Conservation (phyloP, 2,113 vertebrate species). For the Cricetomys ansorgei region DNA sequence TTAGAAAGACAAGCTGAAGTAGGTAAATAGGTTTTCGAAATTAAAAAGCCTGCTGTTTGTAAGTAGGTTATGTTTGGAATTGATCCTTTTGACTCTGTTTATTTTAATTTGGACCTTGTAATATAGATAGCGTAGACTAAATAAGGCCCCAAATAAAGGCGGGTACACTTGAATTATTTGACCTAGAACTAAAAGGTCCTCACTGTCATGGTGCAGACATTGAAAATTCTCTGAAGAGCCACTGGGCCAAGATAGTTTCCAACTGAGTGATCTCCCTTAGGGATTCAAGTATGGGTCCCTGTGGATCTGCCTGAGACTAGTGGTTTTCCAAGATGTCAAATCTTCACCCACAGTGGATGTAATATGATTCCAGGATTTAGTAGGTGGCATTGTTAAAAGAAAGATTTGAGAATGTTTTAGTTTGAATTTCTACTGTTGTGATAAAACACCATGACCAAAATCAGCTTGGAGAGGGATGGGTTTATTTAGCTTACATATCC, state of each 20-base stretch:
- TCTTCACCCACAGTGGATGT: background rate
- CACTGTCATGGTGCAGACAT: background rate
- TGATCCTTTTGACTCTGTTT: conserved; percentile 41
- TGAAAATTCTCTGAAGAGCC: background rate
- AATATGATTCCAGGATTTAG: background rate
- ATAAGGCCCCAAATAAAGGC: conserved; percentile 14
- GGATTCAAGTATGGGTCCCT: background rate
- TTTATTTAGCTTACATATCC: background rate
- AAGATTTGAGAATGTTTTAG: background rate
- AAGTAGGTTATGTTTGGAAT: conserved; percentile 67
- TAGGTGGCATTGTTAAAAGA: background rate
- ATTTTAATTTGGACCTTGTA: conserved; percentile 62
- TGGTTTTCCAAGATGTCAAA: conserved; percentile 5
- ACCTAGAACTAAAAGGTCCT: conserved; percentile 20
- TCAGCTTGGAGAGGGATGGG: background rate
- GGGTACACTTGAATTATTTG: conserved; percentile 42
- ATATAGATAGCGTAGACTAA: conserved; percentile 60
- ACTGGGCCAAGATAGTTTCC: background rate
- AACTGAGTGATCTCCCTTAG: background rate
- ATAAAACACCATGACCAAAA: background rate
- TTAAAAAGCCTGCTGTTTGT: conserved; percentile 36
- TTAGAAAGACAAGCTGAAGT: conserved; percentile 53
- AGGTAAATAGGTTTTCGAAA: conserved; percentile 71
- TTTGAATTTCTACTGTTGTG: background rate
- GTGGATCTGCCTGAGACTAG: background rate